Evolutionary conservation across 2,113 vertebrate genomes (phyloP).

Genomic region (Pseudolaguvia tuberculata): DNA sequence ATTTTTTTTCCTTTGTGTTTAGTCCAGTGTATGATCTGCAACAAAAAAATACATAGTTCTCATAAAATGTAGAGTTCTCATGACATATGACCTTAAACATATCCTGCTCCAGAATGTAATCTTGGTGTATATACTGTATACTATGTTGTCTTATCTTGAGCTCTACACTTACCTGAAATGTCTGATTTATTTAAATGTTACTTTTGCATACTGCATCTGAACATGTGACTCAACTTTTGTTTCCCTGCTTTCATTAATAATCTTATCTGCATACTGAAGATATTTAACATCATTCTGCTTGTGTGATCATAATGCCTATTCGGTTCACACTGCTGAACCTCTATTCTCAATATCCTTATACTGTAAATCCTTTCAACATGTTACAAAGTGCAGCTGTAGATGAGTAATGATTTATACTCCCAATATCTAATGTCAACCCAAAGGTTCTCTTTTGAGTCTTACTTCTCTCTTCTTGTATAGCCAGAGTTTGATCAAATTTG

Average conservation of each 20-base stretch:
- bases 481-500: too few relatives aligned
- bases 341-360: background rate
- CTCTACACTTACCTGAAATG: background rate
- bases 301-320: background rate
- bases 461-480: too few relatives aligned
- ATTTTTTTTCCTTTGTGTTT: conserved; percentile 42
- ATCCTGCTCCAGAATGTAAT: conserved; percentile 49
- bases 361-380: background rate
- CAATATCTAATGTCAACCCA: conserved; percentile 1
- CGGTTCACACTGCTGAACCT: too few relatives aligned
- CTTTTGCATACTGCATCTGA: background rate
- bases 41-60: too few relatives aligned
- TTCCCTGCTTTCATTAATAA: background rate
- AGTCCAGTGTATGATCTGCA: conserved; percentile 38
- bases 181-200: background rate
- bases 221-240: background rate
- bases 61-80: conserved; percentile 52
- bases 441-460: background rate
- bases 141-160: background rate
- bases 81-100: conserved; percentile 59
- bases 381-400: background rate
- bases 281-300: background rate
- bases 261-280: background rate
- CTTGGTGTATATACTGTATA: conserved; percentile 18
- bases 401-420: conserved; percentile 1